Percentiles rank a stretch among this genome's conserved stretches.
These are phyloP conservation scores for Mesorhabditis belari DNA, from an alignment of 2,888 invertebrate species.

Conservation along the genomic window DNA sequence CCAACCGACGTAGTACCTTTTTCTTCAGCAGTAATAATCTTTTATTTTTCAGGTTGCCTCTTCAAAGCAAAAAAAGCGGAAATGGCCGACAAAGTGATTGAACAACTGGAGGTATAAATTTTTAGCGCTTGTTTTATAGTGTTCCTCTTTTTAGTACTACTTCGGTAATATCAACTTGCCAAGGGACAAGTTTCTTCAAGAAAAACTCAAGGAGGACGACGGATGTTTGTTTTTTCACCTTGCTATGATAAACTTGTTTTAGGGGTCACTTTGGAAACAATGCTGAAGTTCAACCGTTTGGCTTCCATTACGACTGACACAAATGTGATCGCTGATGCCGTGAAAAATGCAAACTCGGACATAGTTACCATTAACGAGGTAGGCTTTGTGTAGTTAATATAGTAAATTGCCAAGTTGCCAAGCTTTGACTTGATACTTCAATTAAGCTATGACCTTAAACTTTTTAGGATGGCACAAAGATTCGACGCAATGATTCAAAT, in stretches of 20 bases:
- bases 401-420: too few species aligned
- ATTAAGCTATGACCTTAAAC: too few species aligned
- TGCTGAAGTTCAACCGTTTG: constrained; percentile 82
- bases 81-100: too few species aligned
- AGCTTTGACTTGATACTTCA: too few species aligned
- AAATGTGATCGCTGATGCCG: constrained; percentile 68
- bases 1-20: too few species aligned
- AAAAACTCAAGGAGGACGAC: constrained; percentile 75
- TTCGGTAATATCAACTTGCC: constrained; percentile 86
- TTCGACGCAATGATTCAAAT: constrained; percentile 68
- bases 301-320: constrained; percentile 64
- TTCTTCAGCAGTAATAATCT: too few species aligned
- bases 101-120: neutral
- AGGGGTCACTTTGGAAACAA: constrained; percentile 75
- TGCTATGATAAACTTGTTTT: constrained; percentile 13
- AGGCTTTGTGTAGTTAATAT: neutral
- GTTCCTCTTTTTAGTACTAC: constrained; percentile 65
- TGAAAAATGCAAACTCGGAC: constrained; percentile 69
- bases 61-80: too few species aligned
- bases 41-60: too few species aligned
- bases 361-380: neutral
- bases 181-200: constrained; percentile 84
- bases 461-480: constrained; percentile 65
- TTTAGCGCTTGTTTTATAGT: neutral
- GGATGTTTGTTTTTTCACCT: constrained; percentile 58